These are phyloP conservation scores for Hestina assimilis DNA, from an alignment of 1,140 invertebrate genomes.

Conservation along the genomic window DNA sequence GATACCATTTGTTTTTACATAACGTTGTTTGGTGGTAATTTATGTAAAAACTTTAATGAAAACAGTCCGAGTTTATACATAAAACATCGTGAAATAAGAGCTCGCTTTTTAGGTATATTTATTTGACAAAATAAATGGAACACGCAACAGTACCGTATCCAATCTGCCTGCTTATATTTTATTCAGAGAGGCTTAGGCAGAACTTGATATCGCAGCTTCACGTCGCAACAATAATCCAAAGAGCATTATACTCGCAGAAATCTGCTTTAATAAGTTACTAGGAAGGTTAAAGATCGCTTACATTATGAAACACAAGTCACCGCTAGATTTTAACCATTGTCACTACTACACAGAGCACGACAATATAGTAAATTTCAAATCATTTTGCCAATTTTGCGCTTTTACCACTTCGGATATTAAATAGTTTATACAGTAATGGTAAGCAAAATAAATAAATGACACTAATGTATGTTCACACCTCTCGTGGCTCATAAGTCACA, in stretches of 20 bases:
- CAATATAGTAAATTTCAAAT: too few species aligned
- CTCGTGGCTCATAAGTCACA: too few species aligned
- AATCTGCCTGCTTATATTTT: conserved; percentile 1
- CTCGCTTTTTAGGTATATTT: not conserved
- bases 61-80: not conserved
- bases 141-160: not conserved
- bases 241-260: not conserved
- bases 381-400: too few species aligned
- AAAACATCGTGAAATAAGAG: not conserved
- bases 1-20: not conserved
- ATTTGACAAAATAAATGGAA: not conserved
- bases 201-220: not conserved
- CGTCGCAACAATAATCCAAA: not conserved
- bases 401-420: too few species aligned
- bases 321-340: too few species aligned
- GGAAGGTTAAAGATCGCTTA: too few species aligned
- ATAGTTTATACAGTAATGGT: too few species aligned
- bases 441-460: too few species aligned
- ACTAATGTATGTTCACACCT: too few species aligned
- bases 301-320: too few species aligned
- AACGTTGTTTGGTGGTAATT: not conserved
- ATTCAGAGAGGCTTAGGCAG: not conserved
- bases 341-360: too few species aligned
- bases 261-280: not conserved
- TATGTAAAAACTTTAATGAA: not conserved